Percentiles rank a stretch among this genome's conserved stretches.
Evolutionary conservation across 2,797 vertebrate genomes (phyloP).

Genomic region (Picus viridis): DNA sequence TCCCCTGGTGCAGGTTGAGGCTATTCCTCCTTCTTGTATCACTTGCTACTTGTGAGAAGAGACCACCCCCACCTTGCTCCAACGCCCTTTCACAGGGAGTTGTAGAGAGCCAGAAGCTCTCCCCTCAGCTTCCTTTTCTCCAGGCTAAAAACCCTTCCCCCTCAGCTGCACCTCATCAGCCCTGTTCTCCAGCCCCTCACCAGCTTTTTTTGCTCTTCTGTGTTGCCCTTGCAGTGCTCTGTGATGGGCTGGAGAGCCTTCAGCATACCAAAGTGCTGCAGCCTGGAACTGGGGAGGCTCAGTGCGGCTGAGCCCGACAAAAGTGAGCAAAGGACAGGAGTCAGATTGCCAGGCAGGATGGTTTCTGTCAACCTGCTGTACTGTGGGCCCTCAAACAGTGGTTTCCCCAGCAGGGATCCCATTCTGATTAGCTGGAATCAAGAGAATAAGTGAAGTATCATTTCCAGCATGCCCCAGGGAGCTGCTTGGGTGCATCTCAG

Average conservation of each 20-base stretch:
- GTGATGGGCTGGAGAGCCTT: rapidly evolving
- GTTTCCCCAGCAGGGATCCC: rapidly evolving
- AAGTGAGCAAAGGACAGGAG: rapidly evolving
- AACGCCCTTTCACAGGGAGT: too few species aligned
- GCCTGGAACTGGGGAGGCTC: rapidly evolving
- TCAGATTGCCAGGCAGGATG: neutral
- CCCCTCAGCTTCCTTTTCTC: too few species aligned
- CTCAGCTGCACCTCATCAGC: too few species aligned
- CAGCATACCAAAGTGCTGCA: rapidly evolving
- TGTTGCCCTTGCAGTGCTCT: neutral
- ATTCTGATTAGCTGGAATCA: neutral
- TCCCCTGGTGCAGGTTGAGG: too few species aligned
- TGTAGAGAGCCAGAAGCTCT: too few species aligned
- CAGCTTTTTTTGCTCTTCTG: too few species aligned
- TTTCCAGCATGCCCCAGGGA: rapidly evolving
- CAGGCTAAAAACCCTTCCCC: too few species aligned
- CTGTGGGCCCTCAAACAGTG: neutral
- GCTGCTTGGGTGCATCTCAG: rapidly evolving
- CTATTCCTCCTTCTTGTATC: too few species aligned
- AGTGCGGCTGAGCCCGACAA: rapidly evolving
- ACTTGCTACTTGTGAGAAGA: too few species aligned
- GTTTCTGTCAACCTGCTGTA: rapidly evolving
- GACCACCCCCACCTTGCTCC: too few species aligned
- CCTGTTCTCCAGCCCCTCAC: too few species aligned
- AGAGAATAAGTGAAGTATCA: rapidly evolving